Evolutionary conservation across 2,888 invertebrate genomes (phyloP), one percentile per base, ranked within the genome.

Genomic region (Ichneumoninae sp.): DNA sequence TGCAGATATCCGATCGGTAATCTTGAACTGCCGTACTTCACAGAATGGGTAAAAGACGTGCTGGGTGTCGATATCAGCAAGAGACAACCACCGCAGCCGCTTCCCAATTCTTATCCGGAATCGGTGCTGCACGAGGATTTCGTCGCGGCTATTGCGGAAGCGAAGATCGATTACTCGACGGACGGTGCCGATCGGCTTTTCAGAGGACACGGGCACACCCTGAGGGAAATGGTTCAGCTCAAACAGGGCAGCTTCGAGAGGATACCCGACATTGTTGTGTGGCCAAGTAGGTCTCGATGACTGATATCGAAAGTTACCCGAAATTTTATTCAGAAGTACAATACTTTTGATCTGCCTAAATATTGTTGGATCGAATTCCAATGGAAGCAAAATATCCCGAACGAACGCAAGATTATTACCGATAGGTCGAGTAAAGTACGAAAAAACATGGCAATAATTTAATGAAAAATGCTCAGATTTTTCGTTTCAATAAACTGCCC

Each of bases 221-320:
- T 99, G 70, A 96, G 97, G 88, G 99, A 99, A 91, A 97, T 99
- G 86, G 96, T 96, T 88, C 95, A 95, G 16, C 94, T 99, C 78
- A 95, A 98, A 89, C 95, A 95, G 77, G 97, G 97, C 83, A 94
- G 93, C 65, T 97, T 98, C 90, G 95, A 96, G 80, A 95, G 99
- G 89, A 97, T 99, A 91, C 99, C 99, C 1, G 99, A 99, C 91
- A 93, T 99, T 16, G 97, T 99, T 0, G 95, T 98, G 0, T 99
- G 99, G 99, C 99, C 99, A 60, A 96, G 96, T 96, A 93, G 92
- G 94, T 92, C 52, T 68, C 44, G 16, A 36, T n/a, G 47, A 19
- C 8, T 7, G 6, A 16, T 5, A 44, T 4, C 6, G 19, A 16
- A 54, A 54, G 52, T 54, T 54, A 19, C 0, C n/a, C 7, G 52